phyloP scores from a whole-genome alignment of 2,113 vertebrate genomes.

The Psammodynastes pulverulentus region DNA sequence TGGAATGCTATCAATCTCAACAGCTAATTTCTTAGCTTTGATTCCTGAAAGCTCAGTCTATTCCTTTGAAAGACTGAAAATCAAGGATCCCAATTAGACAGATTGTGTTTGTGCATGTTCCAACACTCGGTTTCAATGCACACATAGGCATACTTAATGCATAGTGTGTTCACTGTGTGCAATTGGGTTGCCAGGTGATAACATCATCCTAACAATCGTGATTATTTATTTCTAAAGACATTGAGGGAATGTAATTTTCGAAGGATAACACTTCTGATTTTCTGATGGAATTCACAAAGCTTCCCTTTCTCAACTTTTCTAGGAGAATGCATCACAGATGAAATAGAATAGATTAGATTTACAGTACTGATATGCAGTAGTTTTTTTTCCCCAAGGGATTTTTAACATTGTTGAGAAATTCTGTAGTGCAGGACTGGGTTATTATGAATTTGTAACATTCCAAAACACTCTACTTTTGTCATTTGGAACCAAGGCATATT shows the following conservation, averaged over 20 bases:
- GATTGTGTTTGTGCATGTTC: background rate
- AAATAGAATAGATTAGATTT: too few species aligned
- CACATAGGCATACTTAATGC: background rate
- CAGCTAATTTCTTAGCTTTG: background rate
- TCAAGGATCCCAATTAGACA: background rate
- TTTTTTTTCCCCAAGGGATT: background rate
- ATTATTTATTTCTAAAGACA: background rate
- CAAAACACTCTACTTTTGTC: background rate
- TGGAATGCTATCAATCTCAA: background rate
- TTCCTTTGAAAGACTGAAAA: background rate
- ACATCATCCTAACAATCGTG: too few species aligned
- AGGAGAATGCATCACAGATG: background rate
- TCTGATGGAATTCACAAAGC: background rate
- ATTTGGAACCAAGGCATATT: background rate
- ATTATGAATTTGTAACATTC: background rate
- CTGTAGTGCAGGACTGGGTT: background rate
- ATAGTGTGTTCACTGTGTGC: background rate
- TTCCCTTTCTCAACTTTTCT: background rate
- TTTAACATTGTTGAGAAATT: background rate
- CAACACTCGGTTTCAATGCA: background rate
- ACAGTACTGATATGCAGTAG: background rate
- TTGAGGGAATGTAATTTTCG: background rate
- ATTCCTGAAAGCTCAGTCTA: background rate
- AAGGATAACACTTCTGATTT: background rate
- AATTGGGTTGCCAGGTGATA: background rate